Percentiles rank a stretch among this genome's conserved stretches.
phyloP scores from a whole-genome alignment of 2,113 vertebrate species.

The Etheostoma cragini region DNA sequence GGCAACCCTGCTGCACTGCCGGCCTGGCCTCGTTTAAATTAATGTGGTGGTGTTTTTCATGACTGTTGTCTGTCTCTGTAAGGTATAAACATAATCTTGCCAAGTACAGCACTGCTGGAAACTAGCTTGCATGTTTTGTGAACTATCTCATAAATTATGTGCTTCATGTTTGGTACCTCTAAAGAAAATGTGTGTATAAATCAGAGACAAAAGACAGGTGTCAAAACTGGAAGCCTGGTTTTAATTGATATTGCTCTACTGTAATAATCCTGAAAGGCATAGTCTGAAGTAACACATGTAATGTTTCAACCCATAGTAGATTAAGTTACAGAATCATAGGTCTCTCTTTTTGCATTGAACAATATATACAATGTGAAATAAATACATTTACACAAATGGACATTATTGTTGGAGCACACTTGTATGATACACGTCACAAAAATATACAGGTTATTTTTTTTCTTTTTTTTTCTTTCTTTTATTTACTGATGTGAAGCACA shows the following conservation, averaged over 20 bases:
- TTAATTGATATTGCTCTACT: slow-evolving; percentile 99
- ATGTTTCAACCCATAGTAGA: slow-evolving; percentile 96
- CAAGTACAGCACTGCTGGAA: background rate
- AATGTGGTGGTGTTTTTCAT: slow-evolving; percentile 2
- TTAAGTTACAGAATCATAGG: slow-evolving; percentile 99
- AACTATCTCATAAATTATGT: slow-evolving; percentile 13
- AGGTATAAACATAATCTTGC: background rate
- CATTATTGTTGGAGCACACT: slow-evolving; percentile 98
- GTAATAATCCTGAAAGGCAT: slow-evolving; percentile 99
- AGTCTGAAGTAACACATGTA: slow-evolving; percentile 99
- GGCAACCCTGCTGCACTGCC: background rate
- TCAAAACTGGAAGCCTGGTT: slow-evolving; percentile 99
- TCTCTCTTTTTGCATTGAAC: slow-evolving; percentile 99
- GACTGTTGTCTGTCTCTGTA: background rate
- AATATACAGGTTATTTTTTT: slow-evolving; percentile 99
- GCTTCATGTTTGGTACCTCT: background rate
- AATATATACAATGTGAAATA: slow-evolving; percentile 99
- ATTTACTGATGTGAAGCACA: slow-evolving; percentile 98
- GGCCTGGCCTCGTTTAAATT: slow-evolving; percentile 1
- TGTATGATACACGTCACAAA: slow-evolving; percentile 99
- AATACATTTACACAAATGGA: slow-evolving; percentile 99
- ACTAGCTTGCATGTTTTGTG: background rate
- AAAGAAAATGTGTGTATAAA: slow-evolving; percentile 37
- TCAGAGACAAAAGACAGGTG: slow-evolving; percentile 86
- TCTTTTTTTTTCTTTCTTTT: slow-evolving; percentile 85